A percentile compares a stretch with the other conserved stretches of the same genome.
Evolutionary conservation across 2,797 vertebrate genomes (phyloP).

Genomic region (Rhinichthys osculus): DNA sequence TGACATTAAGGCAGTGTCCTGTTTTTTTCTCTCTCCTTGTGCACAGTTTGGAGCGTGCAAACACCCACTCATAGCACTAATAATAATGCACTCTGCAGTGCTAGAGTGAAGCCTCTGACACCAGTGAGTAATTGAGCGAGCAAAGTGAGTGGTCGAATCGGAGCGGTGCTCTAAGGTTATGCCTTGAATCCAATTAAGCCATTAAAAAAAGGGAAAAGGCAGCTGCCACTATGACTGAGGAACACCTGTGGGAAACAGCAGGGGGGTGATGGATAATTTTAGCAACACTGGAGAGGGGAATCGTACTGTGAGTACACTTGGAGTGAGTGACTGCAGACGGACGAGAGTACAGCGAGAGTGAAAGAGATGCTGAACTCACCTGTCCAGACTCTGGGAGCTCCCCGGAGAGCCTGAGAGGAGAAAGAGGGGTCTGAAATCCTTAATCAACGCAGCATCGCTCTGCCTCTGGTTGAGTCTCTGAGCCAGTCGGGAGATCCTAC

Average conservation of each 20-base stretch:
- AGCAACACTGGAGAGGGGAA: not conserved
- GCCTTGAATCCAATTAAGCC: slow-evolving; percentile 46
- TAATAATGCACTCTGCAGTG: slow-evolving; percentile 52
- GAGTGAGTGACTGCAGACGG: slow-evolving; percentile 9
- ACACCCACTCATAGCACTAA: slow-evolving; percentile 57
- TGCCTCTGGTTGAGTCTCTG: slow-evolving; percentile 84
- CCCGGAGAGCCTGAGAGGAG: slow-evolving; percentile 74
- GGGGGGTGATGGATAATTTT: slow-evolving; percentile 38
- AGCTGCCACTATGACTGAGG: slow-evolving; percentile 23
- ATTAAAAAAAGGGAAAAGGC: slow-evolving; percentile 43
- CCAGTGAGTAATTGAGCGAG: slow-evolving; percentile 40
- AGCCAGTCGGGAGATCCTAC: slow-evolving; percentile 77
- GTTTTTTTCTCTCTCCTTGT: slow-evolving; percentile 33
- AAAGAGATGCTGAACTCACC: slow-evolving; percentile 77
- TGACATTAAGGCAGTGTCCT: slow-evolving; percentile 44
- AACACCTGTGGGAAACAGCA: slow-evolving; percentile 40
- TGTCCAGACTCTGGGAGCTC: slow-evolving; percentile 81
- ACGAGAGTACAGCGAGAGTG: not conserved
- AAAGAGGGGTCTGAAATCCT: slow-evolving; percentile 82
- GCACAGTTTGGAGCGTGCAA: slow-evolving; percentile 51
- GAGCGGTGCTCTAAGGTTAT: slow-evolving; percentile 19
- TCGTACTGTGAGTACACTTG: not conserved
- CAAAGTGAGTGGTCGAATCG: slow-evolving; percentile 37
- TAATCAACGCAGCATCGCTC: slow-evolving; percentile 84
- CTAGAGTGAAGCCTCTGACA: slow-evolving; percentile 55